A percentile compares a stretch with the other conserved stretches of the same genome.
phyloP scores from a whole-genome alignment of 1,140 invertebrate species.

The Bombus haemorrhoidalis region DNA sequence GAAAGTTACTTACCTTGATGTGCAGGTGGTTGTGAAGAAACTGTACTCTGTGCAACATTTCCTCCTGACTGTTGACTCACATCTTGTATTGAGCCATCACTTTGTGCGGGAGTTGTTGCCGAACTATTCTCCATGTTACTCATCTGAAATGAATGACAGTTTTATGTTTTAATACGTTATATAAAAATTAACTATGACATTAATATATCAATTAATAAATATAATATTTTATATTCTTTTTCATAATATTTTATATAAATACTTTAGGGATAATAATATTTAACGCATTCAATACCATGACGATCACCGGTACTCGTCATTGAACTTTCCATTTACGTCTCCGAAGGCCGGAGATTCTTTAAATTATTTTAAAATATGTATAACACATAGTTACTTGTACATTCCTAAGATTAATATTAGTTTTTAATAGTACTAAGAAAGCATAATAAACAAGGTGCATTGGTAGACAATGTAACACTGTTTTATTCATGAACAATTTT shows the following conservation, averaged over 20 bases:
- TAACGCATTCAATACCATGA: too few species aligned
- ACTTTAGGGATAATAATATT: not conserved
- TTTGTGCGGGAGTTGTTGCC: constrained; percentile 76
- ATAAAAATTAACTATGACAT: not conserved
- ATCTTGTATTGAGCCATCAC: constrained; percentile 77
- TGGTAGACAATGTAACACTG: not conserved
- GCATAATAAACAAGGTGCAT: not conserved
- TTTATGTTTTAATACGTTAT: not conserved
- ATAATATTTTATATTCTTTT: not conserved
- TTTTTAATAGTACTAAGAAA: too few species aligned
- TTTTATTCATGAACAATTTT: not conserved
- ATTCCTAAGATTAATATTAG: too few species aligned
- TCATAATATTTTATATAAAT: not conserved
- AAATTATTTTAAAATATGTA: too few species aligned
- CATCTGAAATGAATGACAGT: constrained; percentile 68
- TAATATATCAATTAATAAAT: not conserved
- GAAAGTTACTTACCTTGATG: constrained; percentile 77
- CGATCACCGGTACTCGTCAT: too few species aligned
- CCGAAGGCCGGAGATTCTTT: too few species aligned
- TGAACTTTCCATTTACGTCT: too few species aligned
- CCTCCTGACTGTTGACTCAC: constrained; percentile 76
- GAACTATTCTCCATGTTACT: constrained; percentile 80
- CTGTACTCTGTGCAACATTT: constrained; percentile 75
- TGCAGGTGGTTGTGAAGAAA: constrained; percentile 73
- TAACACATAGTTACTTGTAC: too few species aligned